Conservation (phyloP, 2,113 vertebrate genomes). For the Cryptotis parvus region DNA sequence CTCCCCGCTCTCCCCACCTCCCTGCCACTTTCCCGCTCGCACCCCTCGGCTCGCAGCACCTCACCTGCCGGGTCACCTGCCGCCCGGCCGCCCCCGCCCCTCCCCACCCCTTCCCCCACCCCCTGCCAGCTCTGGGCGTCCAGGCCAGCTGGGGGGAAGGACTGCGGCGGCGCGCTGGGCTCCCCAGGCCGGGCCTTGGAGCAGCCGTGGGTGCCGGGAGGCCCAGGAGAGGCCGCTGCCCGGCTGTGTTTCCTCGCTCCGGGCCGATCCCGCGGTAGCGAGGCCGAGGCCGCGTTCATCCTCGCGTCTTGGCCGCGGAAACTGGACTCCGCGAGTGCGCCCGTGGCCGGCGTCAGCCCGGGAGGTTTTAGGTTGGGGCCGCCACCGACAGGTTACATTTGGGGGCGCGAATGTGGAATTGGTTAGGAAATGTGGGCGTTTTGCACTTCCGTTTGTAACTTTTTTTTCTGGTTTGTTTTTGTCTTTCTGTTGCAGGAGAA, state of each 20-base stretch:
- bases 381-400: not conserved
- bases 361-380: not conserved
- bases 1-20: slow-evolving; percentile 13
- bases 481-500: not conserved
- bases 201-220: not conserved
- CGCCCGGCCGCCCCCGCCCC: slow-evolving; percentile 53
- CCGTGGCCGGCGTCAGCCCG: not conserved
- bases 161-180: slow-evolving; percentile 1
- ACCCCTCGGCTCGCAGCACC: slow-evolving; percentile 13
- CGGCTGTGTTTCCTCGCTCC: too few species aligned
- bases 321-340: not conserved
- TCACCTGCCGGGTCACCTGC: slow-evolving; percentile 67
- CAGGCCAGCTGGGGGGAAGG: not conserved
- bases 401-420: not conserved
- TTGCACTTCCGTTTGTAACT: slow-evolving; percentile 16
- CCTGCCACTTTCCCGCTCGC: not conserved
- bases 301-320: not conserved
- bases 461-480: not conserved
- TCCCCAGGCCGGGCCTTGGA: too few species aligned
- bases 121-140: not conserved
- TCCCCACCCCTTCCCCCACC: slow-evolving; percentile 59
- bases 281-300: not conserved
- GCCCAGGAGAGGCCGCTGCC: too few species aligned
- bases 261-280: not conserved
- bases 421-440: not conserved